Evolutionary conservation across 2,888 invertebrate species (phyloP).

Genomic region (Diaphora mendica): DNA sequence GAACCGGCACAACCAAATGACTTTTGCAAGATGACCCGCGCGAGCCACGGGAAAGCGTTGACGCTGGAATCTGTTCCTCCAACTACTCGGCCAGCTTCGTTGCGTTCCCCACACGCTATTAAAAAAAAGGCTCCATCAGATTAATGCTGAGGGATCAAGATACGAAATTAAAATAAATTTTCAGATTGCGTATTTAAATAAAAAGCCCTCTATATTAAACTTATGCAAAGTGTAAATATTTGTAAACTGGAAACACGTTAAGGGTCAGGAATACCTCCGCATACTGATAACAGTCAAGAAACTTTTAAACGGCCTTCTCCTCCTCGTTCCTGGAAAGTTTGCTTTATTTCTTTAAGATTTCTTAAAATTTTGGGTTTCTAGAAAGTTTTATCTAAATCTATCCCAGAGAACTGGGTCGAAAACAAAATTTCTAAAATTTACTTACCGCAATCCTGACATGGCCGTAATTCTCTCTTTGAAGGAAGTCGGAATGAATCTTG

Average conservation of each 20-base stretch:
- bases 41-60: constrained; percentile 96
- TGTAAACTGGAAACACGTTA: not conserved
- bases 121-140: not conserved
- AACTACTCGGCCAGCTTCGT: constrained; percentile 93
- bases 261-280: not conserved
- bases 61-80: constrained; percentile 91
- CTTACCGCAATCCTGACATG: constrained; percentile 75
- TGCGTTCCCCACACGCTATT: constrained; percentile 92
- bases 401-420: not conserved
- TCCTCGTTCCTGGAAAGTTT: not conserved
- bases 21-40: constrained; percentile 93
- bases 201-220: not conserved
- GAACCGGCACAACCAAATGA: constrained; percentile 96
- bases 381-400: not conserved
- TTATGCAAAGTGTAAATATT: not conserved
- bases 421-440: constrained; percentile 12
- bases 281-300: not conserved
- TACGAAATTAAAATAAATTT: no score
- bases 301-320: no score
- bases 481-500: constrained; percentile 24
- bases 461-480: constrained; percentile 48
- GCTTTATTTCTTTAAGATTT: not conserved
- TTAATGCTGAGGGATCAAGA: not conserved
- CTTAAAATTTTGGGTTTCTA: not conserved
- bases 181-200: no score